phyloP scores from a whole-genome alignment of 2,888 invertebrate species.

The Ceratothoa steindachneri region DNA sequence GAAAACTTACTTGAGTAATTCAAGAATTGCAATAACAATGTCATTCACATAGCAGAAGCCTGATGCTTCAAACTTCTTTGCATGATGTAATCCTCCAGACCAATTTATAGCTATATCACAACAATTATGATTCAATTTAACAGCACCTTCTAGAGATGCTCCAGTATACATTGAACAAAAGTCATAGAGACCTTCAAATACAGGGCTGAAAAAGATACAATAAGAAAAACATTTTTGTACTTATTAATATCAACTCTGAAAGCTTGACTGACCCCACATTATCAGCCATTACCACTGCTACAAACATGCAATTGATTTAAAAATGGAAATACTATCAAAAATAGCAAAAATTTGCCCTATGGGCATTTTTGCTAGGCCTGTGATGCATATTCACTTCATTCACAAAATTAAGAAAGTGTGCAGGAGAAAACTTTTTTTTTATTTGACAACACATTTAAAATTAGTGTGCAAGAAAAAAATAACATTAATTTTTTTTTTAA shows the following conservation, averaged over 20 bases:
- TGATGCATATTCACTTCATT: too few relatives aligned
- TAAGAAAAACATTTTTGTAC: background rate
- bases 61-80: slow-evolving; percentile 98
- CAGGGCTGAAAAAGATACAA: slow-evolving; percentile 32
- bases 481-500: too few relatives aligned
- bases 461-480: too few relatives aligned
- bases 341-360: too few relatives aligned
- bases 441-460: too few relatives aligned
- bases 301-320: background rate
- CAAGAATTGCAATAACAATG: slow-evolving; percentile 94
- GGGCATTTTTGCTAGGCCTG: too few relatives aligned
- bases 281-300: too few relatives aligned
- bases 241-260: slow-evolving; percentile 1
- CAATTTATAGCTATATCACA: slow-evolving; percentile 98
- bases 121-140: slow-evolving; percentile 87
- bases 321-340: background rate
- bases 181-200: slow-evolving; percentile 75
- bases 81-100: slow-evolving; percentile 98
- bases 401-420: too few relatives aligned
- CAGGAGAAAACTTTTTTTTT: too few relatives aligned
- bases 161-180: slow-evolving; percentile 98
- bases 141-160: slow-evolving; percentile 93
- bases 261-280: too few relatives aligned
- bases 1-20: slow-evolving; percentile 68
- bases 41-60: slow-evolving; percentile 99